These are phyloP conservation scores for Megaustenia siamemsis DNA, from an alignment of 2,888 invertebrate genomes.

Conservation along the genomic window DNA sequence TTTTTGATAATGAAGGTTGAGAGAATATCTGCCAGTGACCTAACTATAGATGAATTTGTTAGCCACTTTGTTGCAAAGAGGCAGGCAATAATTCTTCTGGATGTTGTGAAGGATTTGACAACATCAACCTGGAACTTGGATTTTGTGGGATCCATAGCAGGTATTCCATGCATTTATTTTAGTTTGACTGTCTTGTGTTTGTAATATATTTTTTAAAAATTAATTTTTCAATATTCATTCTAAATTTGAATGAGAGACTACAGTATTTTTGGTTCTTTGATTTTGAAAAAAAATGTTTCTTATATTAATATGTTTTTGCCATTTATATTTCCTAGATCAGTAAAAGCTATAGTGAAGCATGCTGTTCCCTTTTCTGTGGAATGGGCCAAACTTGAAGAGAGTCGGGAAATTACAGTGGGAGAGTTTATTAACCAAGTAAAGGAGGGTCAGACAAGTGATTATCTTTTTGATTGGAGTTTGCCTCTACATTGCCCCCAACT, in stretches of 20 bases:
- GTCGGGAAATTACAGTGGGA: constrained; percentile 61
- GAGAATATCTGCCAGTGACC: constrained; percentile 60
- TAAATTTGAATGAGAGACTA: background rate
- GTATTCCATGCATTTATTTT: constrained; percentile 50
- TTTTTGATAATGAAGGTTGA: too few species aligned
- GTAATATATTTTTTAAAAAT: background rate
- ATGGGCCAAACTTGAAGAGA: constrained; percentile 72
- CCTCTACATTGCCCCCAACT: constrained; percentile 73
- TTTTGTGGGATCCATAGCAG: constrained; percentile 67
- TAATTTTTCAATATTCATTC: background rate
- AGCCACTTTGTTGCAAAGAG: constrained; percentile 61
- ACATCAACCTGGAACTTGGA: constrained; percentile 66
- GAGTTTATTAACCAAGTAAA: constrained; percentile 62
- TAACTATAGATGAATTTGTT: constrained; percentile 65
- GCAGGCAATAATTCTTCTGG: constrained; percentile 71
- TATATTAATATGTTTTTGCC: background rate
- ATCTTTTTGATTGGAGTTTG: constrained; percentile 78
- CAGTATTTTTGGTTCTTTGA: background rate
- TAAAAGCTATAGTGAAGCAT: constrained; percentile 63
- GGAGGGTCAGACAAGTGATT: constrained; percentile 55
- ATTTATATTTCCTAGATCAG: constrained; percentile 60
- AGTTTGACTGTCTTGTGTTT: background rate
- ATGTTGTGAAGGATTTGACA: constrained; percentile 64
- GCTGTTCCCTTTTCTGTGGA: constrained; percentile 67
- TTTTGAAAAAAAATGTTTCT: background rate